Evolutionary conservation across 2,113 vertebrate species (phyloP), one percentile per base, ranked within the genome.

Genomic region (Cynocephalus volans): DNA sequence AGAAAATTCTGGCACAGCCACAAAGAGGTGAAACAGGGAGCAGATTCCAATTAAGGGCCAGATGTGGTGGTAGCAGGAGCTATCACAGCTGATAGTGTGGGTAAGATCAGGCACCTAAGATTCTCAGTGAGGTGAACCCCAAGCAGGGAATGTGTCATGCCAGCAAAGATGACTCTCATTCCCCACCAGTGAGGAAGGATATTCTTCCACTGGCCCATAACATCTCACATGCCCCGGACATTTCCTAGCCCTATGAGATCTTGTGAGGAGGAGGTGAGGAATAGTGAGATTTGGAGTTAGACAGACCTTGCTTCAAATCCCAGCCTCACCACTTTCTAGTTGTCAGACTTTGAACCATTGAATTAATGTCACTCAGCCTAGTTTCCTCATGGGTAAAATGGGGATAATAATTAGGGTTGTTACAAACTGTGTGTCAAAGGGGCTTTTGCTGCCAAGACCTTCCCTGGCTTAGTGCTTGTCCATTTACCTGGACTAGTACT

Each of bases 401-500:
- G 60, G 31, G 26, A 8, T 69, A 73, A 31, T 1, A 64, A 12
- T 3, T 1, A 60, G 31, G 9, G 24, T 10, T 56, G 41, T 75
- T 50, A 72, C 5, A 52, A 60, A 45, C n/a, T 52, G 28, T 58
- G 21, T 41, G 70, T 65, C 23, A 56, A 67, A 67, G 41, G 19
- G 28, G 18, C 76, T 91, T 65, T 45, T 77, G 81, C 52, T 45
- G 4, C n/a, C 4, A 10, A 58, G 50, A 73, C 48, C 45, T 60
- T 21, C 33, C 19, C 4, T 6, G 15, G 54, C 50, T 76, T 13
- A 10, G 8, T 28, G 86, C 12, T 5, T 31, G 60, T 23, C 26
- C 50, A 48, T 69, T 52, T 15, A 96, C 83, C 91, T 64, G 91
- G 52, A 76, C 88, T 85, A 79, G 93, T 8, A 1, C 52, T 91